These are phyloP conservation scores for Calephelis virginiensis DNA, from an alignment of 1,140 invertebrate genomes.

Conservation along the genomic window DNA sequence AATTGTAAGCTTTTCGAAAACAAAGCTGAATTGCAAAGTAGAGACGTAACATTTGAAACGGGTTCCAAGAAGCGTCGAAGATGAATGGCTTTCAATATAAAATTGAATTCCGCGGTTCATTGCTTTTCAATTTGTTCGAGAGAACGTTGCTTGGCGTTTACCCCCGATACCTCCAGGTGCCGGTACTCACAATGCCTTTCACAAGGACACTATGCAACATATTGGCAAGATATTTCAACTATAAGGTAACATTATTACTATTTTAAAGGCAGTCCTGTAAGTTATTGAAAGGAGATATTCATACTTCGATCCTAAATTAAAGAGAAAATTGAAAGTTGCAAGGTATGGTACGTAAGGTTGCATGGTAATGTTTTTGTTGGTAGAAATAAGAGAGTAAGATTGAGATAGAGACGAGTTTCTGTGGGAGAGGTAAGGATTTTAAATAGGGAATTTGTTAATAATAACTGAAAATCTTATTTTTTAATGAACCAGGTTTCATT, in stretches of 20 bases:
- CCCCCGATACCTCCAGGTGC: conserved; percentile 48
- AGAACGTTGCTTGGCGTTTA: conserved; percentile 65
- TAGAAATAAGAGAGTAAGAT: too few relatives aligned
- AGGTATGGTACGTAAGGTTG: too few relatives aligned
- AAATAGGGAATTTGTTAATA: too few relatives aligned
- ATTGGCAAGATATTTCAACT: conserved; percentile 14
- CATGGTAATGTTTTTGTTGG: too few relatives aligned
- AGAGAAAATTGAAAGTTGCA: too few relatives aligned
- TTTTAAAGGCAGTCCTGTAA: neutral
- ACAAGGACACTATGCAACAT: conserved; percentile 23
- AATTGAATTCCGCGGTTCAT: conserved; percentile 82
- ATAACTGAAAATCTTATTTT: too few relatives aligned
- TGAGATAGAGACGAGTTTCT: too few relatives aligned
- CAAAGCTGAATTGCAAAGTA: conserved; percentile 63
- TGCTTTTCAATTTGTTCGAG: conserved; percentile 79
- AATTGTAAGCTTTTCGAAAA: conserved; percentile 54
- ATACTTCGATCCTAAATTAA: too few relatives aligned
- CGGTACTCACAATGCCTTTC: conserved; percentile 21
- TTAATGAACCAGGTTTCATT: too few relatives aligned
- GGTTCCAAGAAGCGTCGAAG: conserved; percentile 69
- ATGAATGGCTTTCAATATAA: conserved; percentile 81
- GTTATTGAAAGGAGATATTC: neutral
- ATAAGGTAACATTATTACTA: conserved; percentile 6
- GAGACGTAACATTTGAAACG: conserved; percentile 68
- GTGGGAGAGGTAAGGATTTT: too few relatives aligned